These are phyloP conservation scores for Platalea minor DNA, from an alignment of 2,797 vertebrate genomes.

Conservation along the genomic window DNA sequence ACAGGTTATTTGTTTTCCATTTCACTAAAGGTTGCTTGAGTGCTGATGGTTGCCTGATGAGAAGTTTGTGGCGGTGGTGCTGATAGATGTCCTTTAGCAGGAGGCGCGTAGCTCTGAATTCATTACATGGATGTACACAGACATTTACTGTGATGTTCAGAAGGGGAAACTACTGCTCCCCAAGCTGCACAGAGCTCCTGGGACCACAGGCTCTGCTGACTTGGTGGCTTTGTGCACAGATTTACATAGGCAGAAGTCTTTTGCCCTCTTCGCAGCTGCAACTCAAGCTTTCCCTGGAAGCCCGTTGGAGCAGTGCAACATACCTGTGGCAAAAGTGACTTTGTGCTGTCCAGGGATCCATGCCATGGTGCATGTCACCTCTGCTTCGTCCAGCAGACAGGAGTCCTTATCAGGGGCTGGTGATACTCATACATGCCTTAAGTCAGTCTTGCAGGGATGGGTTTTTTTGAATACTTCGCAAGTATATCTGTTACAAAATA, in stretches of 20 bases:
- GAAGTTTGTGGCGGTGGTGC: neutral
- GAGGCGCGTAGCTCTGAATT: neutral
- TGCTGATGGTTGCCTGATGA: neutral
- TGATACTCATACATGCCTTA: neutral
- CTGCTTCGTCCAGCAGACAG: neutral
- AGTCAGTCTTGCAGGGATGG: neutral
- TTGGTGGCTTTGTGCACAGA: neutral
- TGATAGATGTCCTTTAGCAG: neutral
- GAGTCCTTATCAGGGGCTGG: neutral
- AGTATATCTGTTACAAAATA: neutral
- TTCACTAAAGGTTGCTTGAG: neutral
- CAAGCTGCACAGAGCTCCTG: neutral
- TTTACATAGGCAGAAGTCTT: neutral
- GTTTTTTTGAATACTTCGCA: neutral
- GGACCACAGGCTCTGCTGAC: neutral
- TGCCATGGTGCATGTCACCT: accelerated
- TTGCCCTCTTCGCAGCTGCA: neutral
- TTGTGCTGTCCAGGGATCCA: accelerated
- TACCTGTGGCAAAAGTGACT: neutral
- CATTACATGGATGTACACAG: accelerated
- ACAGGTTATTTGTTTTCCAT: neutral
- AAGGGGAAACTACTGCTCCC: neutral
- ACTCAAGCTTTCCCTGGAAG: neutral
- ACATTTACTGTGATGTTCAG: neutral
- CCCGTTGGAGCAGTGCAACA: accelerated